Evolutionary conservation across 2,888 invertebrate genomes (phyloP), one percentile per base, ranked within the genome.

Genomic region (Rhagonycha lutea): DNA sequence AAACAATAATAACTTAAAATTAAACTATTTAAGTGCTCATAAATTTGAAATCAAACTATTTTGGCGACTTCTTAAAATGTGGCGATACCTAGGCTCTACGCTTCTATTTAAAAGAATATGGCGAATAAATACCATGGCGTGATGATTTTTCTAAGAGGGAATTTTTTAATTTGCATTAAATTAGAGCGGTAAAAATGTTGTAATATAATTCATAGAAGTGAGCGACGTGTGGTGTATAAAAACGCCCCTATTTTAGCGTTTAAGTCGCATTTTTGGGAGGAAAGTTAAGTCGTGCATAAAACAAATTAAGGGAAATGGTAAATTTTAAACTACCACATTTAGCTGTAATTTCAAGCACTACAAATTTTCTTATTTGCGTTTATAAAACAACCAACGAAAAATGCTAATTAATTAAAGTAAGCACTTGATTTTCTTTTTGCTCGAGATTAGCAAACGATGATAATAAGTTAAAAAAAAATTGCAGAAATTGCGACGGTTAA

Each of bases 401-500:
- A 65, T 65, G 63, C 63, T 65, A 65, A 65, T 65, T 65, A 65
- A 14, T 65, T 65, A 65, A 65, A 65, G 63, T 65, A 47, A 47
- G 47, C 47, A 65, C 63, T 65, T 65, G 23, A 23, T 23, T 65
- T 65, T 24, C 63, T 24, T 65, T 26, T 26, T 65, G 26, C 26
- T 24, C 5, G 26, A 65, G 63, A 65, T 65, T 65, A 65, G 63
- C 63, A n/a, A n/a, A 23, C 23, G 23, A 65, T 24, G 23, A 70
- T 60, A 70, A 70, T 26, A 70, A 24, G 24, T 70, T n/a, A n/a
- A 28, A 70, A 26, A 70, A 26, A 26, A 60, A 70, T 60, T 70
- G 70, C 14, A 47, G 26, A 70, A 70, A 70, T 68, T 29, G 32
- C 65, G 32, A 32, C 32, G 68, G 29, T 18, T 32, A 14, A 18